A percentile compares a stretch with the other conserved stretches of the same genome.
Evolutionary conservation across 2,888 invertebrate species (phyloP).

Genomic region (Melinaea marsaeus): DNA sequence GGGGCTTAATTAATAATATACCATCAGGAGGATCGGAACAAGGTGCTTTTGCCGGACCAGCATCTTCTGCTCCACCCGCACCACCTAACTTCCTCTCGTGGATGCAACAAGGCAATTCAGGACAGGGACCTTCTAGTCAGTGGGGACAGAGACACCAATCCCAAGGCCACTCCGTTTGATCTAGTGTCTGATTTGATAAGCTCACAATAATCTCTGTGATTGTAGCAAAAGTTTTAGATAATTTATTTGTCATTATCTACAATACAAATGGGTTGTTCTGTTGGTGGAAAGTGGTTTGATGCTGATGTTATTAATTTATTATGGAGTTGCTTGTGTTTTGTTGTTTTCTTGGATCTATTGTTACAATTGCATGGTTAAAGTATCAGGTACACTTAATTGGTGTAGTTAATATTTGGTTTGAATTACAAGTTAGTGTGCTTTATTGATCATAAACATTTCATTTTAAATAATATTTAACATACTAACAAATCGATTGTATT

Average conservation of each 20-base stretch:
- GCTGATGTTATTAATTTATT: slow-evolving; percentile 74
- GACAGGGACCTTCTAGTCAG: slow-evolving; percentile 77
- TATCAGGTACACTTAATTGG: slow-evolving; percentile 43
- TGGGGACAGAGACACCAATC: slow-evolving; percentile 76
- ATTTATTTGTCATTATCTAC: slow-evolving; percentile 68
- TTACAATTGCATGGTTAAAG: slow-evolving; percentile 48
- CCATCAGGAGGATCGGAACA: slow-evolving; percentile 74
- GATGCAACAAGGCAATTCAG: slow-evolving; percentile 83
- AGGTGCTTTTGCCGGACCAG: slow-evolving; percentile 70
- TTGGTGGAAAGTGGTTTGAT: slow-evolving; percentile 69
- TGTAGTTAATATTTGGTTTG: slow-evolving; percentile 28
- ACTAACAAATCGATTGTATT: slow-evolving; percentile 33
- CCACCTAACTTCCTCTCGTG: slow-evolving; percentile 82
- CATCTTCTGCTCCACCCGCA: slow-evolving; percentile 67
- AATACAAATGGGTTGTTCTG: slow-evolving; percentile 67
- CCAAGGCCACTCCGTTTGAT: slow-evolving; percentile 76
- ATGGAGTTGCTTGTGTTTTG: slow-evolving; percentile 71
- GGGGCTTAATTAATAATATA: slow-evolving; percentile 88
- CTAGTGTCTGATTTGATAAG: slow-evolving; percentile 63
- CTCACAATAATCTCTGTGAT: slow-evolving; percentile 78
- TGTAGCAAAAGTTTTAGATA: slow-evolving; percentile 75
- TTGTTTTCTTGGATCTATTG: slow-evolving; percentile 63
- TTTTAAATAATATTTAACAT: slow-evolving; percentile 33
- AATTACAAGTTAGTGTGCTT: slow-evolving; percentile 36
- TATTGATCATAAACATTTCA: slow-evolving; percentile 29